Conservation (phyloP, 2,113 vertebrate species). For the Muscicapa adusta region DNA sequence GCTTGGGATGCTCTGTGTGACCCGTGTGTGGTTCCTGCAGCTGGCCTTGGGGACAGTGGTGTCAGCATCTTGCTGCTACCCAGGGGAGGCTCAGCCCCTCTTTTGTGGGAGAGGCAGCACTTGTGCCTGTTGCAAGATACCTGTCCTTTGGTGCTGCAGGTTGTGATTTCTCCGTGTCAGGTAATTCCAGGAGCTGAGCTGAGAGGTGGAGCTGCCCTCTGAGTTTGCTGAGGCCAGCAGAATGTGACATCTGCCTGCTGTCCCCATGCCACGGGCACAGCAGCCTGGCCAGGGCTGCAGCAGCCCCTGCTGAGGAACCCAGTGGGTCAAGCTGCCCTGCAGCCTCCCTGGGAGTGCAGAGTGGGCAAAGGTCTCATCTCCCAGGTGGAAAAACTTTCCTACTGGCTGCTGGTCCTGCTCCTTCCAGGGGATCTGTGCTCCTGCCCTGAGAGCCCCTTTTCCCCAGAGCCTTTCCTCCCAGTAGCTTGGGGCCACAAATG, state of each 20-base stretch:
- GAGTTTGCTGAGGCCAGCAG: not conserved
- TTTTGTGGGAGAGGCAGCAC: rapidly evolving
- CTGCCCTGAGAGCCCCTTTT: not conserved
- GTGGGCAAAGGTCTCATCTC: not conserved
- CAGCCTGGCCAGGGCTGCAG: not conserved
- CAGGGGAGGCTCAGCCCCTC: not conserved
- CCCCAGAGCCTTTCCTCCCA: not conserved
- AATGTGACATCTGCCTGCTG: not conserved
- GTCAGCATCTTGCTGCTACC: not conserved
- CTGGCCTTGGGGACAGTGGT: not conserved
- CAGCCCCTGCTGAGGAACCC: not conserved
- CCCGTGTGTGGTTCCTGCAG: not conserved
- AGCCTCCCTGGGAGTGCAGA: not conserved
- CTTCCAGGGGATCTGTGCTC: not conserved
- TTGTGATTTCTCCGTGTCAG: not conserved
- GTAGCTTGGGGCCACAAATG: not conserved
- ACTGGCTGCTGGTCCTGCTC: not conserved
- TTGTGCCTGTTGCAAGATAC: not conserved
- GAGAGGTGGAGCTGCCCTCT: not conserved
- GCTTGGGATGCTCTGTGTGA: not conserved
- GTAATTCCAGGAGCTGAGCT: not conserved
- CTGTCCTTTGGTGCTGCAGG: not conserved
- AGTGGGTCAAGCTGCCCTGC: not conserved
- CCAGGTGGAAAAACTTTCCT: not conserved
- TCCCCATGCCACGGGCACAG: not conserved